Conservation (phyloP, 2,888 invertebrate species). For the Lissonota sp. region DNA sequence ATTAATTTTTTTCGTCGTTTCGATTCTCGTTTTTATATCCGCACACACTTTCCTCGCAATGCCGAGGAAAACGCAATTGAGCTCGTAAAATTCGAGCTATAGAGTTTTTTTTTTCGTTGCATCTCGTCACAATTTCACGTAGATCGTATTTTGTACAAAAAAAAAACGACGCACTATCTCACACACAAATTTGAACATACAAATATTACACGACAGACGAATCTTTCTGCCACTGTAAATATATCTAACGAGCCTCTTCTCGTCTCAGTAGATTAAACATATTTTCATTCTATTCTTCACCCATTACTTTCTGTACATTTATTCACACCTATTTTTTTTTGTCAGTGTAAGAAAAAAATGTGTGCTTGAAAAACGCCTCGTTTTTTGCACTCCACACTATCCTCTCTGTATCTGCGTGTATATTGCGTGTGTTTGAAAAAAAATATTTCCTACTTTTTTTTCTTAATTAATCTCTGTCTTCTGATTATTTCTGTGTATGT, state of each 20-base stretch:
- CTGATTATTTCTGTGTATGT: slow-evolving; percentile 34
- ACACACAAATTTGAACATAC: slow-evolving; percentile 23
- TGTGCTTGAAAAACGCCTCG: slow-evolving; percentile 53
- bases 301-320: slow-evolving; percentile 16
- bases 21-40: slow-evolving; percentile 1
- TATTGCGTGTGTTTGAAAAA: slow-evolving; percentile 26
- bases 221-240: slow-evolving; percentile 30
- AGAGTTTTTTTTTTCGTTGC: slow-evolving; percentile 2
- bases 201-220: slow-evolving; percentile 25
- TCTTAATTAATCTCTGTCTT: slow-evolving; percentile 16
- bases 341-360: slow-evolving; percentile 40
- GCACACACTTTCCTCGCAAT: neutral
- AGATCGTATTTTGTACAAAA: slow-evolving; percentile 52
- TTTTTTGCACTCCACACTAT: slow-evolving; percentile 52
- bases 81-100: neutral
- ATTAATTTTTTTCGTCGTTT: slow-evolving; percentile 17
- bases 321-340: slow-evolving; percentile 24
- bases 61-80: too few species aligned
- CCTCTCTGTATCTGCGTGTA: slow-evolving; percentile 12
- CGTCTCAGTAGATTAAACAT: slow-evolving; percentile 33
- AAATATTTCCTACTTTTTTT: neutral
- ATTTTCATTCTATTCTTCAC: slow-evolving; percentile 13
- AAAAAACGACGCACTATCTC: slow-evolving; percentile 9
- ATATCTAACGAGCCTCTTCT: slow-evolving; percentile 42
- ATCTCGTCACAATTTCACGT: slow-evolving; percentile 43